Evolutionary conservation across 2,797 vertebrate species (phyloP), one percentile per base, ranked within the genome.

Genomic region (Neosilurus hyrtlii): DNA sequence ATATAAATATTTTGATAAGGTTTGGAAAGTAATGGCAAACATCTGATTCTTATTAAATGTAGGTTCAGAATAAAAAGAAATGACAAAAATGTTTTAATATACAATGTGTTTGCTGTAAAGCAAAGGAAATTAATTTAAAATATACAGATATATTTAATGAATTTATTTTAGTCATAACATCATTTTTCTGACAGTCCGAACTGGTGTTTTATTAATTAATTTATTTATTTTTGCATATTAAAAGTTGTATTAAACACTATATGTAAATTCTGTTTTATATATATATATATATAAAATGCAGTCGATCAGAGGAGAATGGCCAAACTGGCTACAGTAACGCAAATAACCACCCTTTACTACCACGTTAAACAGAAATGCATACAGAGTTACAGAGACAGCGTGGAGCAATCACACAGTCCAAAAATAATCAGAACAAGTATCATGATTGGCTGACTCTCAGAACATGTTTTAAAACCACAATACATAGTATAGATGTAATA

Each of bases 1-100:
- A 16, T 68, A 43, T 72, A 72, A 71, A 81, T 81, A 72, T 81
- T 59, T 57, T 72, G 56, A 49, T 57, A 15, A 63, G 52, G 77
- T 63, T 12, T 30, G 16, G 59, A 65, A 78, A 78, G 24, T 51
- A 26, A 26, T 24, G 49, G 9, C n/a, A 26, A 20, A 35, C 14
- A 4, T 43, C 57, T 61, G 8, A 49, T 43, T 66, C 43, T 52
- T 79, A 66, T 66, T 66, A 22, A 22, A 63, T 51, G 49, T 16
- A 10, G n/a, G 7, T 1, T 70, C 12, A 49, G 37, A 70, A 49
- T 16, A 68, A 22, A 43, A 22, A 70, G 12, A 66, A 66, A 18
- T 4, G 8, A 10, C 9, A 4, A 35, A 68, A 65, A 22, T 30
- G 12, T 5, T 37, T 56, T 56, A 56, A 26, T 26, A 54, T 12